A percentile compares a stretch with the other conserved stretches of the same genome.
These are phyloP conservation scores for Oplegnathus fasciatus DNA, from an alignment of 2,113 vertebrate genomes.

Conservation along the genomic window DNA sequence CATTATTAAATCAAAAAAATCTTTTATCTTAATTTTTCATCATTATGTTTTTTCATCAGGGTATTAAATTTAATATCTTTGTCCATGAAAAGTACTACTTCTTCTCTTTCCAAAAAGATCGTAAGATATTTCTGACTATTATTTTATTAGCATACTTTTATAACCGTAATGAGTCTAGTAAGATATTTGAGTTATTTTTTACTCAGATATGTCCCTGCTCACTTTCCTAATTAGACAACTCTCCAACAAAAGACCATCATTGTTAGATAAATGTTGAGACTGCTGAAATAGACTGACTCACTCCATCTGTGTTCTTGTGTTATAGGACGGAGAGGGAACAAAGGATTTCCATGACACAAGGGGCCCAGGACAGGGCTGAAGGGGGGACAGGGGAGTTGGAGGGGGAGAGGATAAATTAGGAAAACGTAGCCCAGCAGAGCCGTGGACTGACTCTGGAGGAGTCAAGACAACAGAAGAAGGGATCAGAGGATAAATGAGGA, in stretches of 20 bases:
- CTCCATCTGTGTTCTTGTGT: conserved; percentile 69
- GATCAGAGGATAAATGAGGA: conserved; percentile 73
- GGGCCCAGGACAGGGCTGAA: conserved; percentile 59
- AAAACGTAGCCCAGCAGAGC: conserved; percentile 53
- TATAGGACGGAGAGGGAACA: conserved; percentile 66
- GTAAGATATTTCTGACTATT: background rate
- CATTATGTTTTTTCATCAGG: conserved; percentile 28
- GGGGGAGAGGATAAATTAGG: conserved; percentile 65
- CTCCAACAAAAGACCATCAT: conserved; percentile 56
- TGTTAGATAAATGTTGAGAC: conserved; percentile 51
- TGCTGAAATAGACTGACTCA: conserved; percentile 50
- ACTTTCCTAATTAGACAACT: conserved; percentile 22
- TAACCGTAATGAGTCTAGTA: background rate
- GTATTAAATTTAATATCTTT: conserved; percentile 32
- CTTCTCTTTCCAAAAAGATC: conserved; percentile 12
- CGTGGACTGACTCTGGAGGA: conserved; percentile 42
- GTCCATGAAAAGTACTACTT: conserved; percentile 12
- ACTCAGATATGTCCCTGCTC: background rate
- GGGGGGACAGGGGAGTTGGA: background rate
- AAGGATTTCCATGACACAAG: conserved; percentile 78
- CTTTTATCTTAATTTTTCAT: conserved; percentile 30
- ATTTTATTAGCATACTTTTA: conserved; percentile 15
- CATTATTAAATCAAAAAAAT: conserved; percentile 33
- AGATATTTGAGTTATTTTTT: conserved; percentile 1
- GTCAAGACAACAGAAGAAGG: conserved; percentile 62